These are phyloP conservation scores for Sialia sialis DNA, from an alignment of 2,113 vertebrate genomes.

Conservation along the genomic window DNA sequence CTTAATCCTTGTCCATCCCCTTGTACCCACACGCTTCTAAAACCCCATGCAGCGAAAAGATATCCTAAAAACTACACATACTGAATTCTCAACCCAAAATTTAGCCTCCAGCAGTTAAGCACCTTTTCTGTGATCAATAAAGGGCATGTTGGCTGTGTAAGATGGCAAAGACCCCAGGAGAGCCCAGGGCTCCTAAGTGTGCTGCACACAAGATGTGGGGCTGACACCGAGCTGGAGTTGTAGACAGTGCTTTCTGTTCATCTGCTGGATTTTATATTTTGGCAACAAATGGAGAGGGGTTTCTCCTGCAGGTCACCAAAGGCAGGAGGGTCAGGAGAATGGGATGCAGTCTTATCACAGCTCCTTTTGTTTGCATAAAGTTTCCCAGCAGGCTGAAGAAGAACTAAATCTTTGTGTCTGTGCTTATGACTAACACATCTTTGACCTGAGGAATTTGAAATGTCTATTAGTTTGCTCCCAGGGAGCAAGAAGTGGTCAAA, in stretches of 20 bases:
- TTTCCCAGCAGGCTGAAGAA: conserved; percentile 41
- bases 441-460: conserved; percentile 53
- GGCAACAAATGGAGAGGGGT: background rate
- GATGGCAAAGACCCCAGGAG: background rate
- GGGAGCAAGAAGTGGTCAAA: background rate
- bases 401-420: background rate
- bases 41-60: background rate
- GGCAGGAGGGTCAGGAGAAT: background rate
- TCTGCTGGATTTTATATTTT: background rate
- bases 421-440: background rate
- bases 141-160: background rate
- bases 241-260: background rate
- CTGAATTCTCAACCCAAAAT: background rate
- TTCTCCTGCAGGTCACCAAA: background rate
- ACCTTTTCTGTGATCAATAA: background rate
- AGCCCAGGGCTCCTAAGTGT: background rate
- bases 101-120: background rate
- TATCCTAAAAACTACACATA: background rate
- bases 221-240: fast-evolving
- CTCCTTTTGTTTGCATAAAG: conserved; percentile 25
- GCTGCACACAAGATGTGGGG: background rate
- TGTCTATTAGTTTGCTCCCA: background rate
- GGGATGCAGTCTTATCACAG: background rate
- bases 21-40: background rate
- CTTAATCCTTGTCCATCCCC: background rate